Percentiles rank a stretch among this genome's conserved stretches.
Evolutionary conservation across 2,113 vertebrate genomes (phyloP).

Genomic region (Baryphthengus martii): DNA sequence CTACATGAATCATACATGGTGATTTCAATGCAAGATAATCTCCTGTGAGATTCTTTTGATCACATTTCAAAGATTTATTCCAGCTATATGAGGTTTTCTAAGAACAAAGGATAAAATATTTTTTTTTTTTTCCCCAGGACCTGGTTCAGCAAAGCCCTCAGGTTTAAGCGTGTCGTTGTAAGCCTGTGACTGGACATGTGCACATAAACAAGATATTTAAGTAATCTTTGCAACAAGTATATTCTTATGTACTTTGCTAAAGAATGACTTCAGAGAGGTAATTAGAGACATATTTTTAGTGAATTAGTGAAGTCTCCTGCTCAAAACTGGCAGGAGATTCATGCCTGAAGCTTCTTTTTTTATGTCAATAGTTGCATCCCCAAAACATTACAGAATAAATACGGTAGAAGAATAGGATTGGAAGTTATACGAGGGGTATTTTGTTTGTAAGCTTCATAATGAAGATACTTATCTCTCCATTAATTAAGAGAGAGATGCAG

Average conservation of each 20-base stretch:
- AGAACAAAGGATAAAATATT: background rate
- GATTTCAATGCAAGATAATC: constrained; percentile 9
- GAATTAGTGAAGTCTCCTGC: background rate
- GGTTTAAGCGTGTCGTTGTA: background rate
- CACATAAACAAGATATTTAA: background rate
- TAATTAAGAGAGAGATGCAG: background rate
- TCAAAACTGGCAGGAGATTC: background rate
- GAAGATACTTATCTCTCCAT: background rate
- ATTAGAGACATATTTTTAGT: background rate
- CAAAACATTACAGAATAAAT: background rate
- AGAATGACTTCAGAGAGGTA: background rate
- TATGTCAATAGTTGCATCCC: background rate
- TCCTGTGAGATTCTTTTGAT: constrained; percentile 14
- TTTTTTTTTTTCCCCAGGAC: background rate
- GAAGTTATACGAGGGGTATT: background rate
- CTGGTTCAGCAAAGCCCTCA: background rate
- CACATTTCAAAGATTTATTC: constrained; percentile 41
- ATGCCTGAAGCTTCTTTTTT: background rate
- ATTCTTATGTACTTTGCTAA: background rate
- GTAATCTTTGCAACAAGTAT: background rate
- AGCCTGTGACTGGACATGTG: background rate
- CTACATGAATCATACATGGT: background rate
- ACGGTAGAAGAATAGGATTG: rapidly evolving
- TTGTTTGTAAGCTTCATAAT: background rate
- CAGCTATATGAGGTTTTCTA: constrained; percentile 1